Evolutionary conservation across 1,140 invertebrate species (phyloP).

Genomic region (Eupristina koningsbergeri): DNA sequence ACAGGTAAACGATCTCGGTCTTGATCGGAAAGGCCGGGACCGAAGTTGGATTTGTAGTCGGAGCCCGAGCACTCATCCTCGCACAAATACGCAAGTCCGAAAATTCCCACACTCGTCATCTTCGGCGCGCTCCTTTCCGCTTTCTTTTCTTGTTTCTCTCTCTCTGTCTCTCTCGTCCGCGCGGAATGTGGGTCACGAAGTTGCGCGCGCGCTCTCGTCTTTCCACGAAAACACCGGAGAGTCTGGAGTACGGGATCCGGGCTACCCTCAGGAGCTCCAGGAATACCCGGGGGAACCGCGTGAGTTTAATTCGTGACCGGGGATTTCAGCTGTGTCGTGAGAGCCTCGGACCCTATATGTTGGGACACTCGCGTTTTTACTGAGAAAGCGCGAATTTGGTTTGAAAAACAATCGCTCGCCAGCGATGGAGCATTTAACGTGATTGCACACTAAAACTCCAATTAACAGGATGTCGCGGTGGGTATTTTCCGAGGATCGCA

Average conservation of each 20-base stretch:
- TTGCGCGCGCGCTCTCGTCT: conserved; percentile 20
- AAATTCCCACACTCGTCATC: conserved; percentile 29
- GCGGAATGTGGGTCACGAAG: conserved; percentile 45
- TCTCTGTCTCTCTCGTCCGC: background rate
- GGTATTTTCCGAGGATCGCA: too few relatives aligned
- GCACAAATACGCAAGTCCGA: background rate
- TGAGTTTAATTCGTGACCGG: too few relatives aligned
- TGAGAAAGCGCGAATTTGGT: background rate
- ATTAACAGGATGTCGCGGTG: too few relatives aligned
- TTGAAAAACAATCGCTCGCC: background rate
- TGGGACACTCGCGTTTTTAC: background rate
- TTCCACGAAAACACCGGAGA: background rate
- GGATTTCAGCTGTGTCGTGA: too few relatives aligned
- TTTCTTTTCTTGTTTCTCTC: conserved; percentile 36
- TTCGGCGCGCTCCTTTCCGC: conserved; percentile 17
- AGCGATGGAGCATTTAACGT: background rate
- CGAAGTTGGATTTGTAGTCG: background rate
- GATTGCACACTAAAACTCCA: background rate
- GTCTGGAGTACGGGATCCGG: background rate
- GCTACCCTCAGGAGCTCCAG: background rate
- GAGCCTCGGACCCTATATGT: too few relatives aligned
- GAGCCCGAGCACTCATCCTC: background rate
- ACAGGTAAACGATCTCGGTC: background rate
- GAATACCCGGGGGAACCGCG: background rate
- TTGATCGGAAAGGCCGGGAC: background rate